Conservation (phyloP, 2,113 vertebrate species). For the Alligator mississippiensis region DNA sequence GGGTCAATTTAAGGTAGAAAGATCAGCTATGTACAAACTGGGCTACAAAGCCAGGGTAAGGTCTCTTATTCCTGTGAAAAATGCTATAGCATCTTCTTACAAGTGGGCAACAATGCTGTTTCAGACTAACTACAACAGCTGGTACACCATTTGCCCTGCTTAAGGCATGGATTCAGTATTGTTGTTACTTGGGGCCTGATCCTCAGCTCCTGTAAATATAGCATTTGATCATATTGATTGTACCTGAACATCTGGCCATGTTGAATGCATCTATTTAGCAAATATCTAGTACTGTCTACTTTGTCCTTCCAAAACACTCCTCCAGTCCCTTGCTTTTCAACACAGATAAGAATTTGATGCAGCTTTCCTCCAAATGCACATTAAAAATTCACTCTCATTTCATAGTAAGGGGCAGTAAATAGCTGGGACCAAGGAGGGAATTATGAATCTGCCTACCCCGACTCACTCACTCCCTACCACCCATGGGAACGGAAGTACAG, state of each 20-base stretch:
- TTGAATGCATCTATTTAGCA: background rate
- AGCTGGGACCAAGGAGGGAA: background rate
- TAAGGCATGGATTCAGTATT: background rate
- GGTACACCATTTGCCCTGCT: background rate
- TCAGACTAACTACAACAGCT: background rate
- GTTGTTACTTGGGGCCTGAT: background rate
- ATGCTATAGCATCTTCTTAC: background rate
- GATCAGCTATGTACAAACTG: conserved; percentile 4
- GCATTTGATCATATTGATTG: background rate
- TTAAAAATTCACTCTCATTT: background rate
- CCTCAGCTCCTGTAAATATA: background rate
- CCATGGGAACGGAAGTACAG: background rate
- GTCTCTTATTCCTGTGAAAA: background rate
- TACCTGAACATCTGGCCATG: background rate
- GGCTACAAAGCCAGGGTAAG: background rate
- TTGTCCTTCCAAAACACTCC: background rate
- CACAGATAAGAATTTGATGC: background rate
- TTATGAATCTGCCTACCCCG: background rate
- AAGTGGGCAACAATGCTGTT: background rate
- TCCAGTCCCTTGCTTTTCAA: background rate
- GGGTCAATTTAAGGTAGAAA: background rate
- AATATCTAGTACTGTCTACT: background rate
- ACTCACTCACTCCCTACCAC: background rate
- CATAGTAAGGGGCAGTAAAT: background rate
- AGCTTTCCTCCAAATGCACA: background rate